Evolutionary conservation across 2,797 vertebrate species (phyloP), one percentile per base, ranked within the genome.

Genomic region (Margarornis squamiger): DNA sequence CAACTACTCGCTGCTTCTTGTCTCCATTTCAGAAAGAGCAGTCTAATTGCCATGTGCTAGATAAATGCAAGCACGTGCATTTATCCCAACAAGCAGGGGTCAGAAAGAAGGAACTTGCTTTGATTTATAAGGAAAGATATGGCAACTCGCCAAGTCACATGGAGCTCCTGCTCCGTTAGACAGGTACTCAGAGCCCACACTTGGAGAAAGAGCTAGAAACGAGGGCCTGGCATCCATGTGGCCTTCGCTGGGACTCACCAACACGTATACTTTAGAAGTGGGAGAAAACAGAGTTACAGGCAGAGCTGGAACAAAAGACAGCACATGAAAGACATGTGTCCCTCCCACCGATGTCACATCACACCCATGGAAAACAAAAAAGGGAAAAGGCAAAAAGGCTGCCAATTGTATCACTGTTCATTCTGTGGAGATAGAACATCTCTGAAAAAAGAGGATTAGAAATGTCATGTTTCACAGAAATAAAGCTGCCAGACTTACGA

Each of bases 261-360:
- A 5, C 3, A 29, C 39, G 62, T 23, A 2, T 19, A 1, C 49
- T 45, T 36, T 10, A 38, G 14, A 27, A 23, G 2, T 0, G 13
- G 19, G 29, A 30, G 29, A 26, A 39, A 22, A 16, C 16, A 51
- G 9, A 51, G 2, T 1, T 15, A 32, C 9, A 26, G 17, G 36
- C 55, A 27, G 20, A 26, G 41, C 34, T 9, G 0, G 9, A 52
- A 7, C 12, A 18, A 26, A 18, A 16, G 4, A 4, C 24, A 22
- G 17, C 2, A 8, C 3, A 0, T 0, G 20, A 18, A 45, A 58
- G 21, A 38, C 6, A 34, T 0, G 13, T 0, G 7, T 14, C 1
- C 3, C 24, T 12, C 43, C 5, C 2, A 4, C 5, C 14, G 9
- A 8, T 1, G 12, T 7, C 34, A 46, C 10, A 10, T 12, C 52